phyloP scores from a whole-genome alignment of 2,113 vertebrate genomes.

The Eulemur rufifrons region DNA sequence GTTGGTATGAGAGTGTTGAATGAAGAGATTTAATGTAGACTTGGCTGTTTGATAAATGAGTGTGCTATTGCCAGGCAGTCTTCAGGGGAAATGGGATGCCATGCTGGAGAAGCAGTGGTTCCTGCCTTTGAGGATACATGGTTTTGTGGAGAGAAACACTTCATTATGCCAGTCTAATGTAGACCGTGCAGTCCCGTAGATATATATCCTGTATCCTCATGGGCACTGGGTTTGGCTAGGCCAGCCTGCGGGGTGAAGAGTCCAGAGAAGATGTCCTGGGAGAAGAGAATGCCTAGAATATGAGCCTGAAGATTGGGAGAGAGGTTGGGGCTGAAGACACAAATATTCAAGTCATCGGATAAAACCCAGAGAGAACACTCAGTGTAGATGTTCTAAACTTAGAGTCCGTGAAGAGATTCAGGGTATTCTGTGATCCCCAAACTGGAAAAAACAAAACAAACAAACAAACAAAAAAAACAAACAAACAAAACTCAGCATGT shows the following conservation, averaged over 20 bases:
- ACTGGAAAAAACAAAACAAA: too few relatives aligned
- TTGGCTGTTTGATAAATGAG: not conserved
- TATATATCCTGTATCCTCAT: not conserved
- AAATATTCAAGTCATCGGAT: not conserved
- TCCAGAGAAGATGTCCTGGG: not conserved
- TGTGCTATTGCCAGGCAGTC: too few relatives aligned
- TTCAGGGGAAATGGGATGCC: not conserved
- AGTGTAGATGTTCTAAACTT: not conserved
- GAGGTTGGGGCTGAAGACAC: not conserved
- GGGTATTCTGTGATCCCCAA: not conserved
- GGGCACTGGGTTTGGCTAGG: fast-evolving
- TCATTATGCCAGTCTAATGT: not conserved
- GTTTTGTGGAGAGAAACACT: not conserved
- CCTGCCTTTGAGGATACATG: not conserved
- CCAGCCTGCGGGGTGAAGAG: not conserved
- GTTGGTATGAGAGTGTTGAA: not conserved
- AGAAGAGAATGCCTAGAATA: not conserved
- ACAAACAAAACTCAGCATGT: not conserved
- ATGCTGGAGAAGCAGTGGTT: not conserved
- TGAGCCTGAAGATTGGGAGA: not conserved
- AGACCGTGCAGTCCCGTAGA: not conserved
- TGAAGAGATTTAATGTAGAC: not conserved
- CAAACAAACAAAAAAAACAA: not conserved
- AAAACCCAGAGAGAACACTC: not conserved
- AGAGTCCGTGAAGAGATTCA: not conserved